Conservation (phyloP, 2,113 vertebrate species). For the Heterochromis multidens region DNA sequence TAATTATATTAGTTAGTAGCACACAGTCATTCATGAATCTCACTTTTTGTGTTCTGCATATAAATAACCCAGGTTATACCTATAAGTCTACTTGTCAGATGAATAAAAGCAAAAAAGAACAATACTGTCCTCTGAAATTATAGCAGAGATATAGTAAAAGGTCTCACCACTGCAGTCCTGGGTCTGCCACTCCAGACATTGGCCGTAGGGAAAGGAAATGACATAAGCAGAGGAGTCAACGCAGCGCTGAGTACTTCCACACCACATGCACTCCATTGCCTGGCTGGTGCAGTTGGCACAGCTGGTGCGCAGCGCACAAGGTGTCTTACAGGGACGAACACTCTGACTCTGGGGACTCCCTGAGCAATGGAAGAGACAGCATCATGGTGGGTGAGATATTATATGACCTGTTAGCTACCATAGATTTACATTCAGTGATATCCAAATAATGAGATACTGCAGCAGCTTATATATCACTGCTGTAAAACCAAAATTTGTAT, state of each 20-base stretch:
- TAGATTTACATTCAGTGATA: background rate
- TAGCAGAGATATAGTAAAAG: background rate
- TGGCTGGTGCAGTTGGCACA: conserved; percentile 93
- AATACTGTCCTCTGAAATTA: background rate
- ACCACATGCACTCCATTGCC: conserved; percentile 98
- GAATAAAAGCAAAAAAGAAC: background rate
- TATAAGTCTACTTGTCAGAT: background rate
- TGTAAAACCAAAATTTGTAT: background rate
- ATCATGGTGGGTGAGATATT: accelerated
- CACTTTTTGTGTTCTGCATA: background rate
- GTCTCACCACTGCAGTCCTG: conserved; percentile 86
- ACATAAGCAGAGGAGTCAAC: conserved; percentile 96
- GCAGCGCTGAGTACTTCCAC: conserved; percentile 85
- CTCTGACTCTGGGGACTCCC: conserved; percentile 85
- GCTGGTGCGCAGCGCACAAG: conserved; percentile 82
- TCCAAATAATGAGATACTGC: background rate
- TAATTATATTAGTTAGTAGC: too few species aligned
- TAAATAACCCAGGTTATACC: background rate
- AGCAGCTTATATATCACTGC: background rate
- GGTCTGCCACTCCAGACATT: conserved; percentile 97
- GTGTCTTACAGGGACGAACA: conserved; percentile 86
- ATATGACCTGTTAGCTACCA: accelerated
- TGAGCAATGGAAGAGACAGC: conserved; percentile 27
- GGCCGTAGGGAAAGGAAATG: conserved; percentile 93
- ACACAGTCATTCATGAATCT: too few species aligned